These are phyloP conservation scores for Tympanoctomys barrerae DNA, from an alignment of 2,797 vertebrate species.

Conservation along the genomic window DNA sequence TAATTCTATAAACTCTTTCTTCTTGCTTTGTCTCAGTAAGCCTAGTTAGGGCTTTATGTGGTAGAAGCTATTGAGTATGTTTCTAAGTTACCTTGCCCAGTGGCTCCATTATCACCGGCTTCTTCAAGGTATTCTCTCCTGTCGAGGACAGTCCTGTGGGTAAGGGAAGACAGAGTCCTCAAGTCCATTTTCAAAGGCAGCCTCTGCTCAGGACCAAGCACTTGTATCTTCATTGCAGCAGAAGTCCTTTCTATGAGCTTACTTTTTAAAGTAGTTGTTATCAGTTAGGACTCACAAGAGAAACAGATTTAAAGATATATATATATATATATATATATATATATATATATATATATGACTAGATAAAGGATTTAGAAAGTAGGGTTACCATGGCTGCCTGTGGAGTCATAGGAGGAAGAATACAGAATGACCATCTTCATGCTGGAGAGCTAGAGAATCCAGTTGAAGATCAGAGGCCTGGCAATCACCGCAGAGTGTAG, in stretches of 20 bases:
- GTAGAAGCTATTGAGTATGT: background rate
- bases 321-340: background rate
- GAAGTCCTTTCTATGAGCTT: background rate
- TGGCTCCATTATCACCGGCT: background rate
- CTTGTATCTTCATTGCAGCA: background rate
- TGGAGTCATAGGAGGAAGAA: background rate
- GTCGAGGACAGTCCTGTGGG: background rate
- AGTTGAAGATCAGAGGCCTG: background rate
- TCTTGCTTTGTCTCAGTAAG: background rate
- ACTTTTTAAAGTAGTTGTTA: background rate
- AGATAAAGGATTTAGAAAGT: background rate
- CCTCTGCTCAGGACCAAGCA: background rate
- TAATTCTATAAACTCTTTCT: constrained; percentile 6
- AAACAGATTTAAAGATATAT: background rate
- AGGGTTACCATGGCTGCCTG: background rate
- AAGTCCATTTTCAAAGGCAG: background rate
- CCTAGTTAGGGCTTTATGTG: background rate
- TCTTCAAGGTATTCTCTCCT: background rate
- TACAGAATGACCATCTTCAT: background rate
- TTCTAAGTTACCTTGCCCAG: background rate
- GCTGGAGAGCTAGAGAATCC: background rate
- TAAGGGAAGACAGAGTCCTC: background rate
- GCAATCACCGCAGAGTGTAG: background rate
- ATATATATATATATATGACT: background rate
- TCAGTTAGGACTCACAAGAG: background rate